Evolutionary conservation across 2,113 vertebrate genomes (phyloP), one percentile per base, ranked within the genome.

Genomic region (Polypterus bichir): DNA sequence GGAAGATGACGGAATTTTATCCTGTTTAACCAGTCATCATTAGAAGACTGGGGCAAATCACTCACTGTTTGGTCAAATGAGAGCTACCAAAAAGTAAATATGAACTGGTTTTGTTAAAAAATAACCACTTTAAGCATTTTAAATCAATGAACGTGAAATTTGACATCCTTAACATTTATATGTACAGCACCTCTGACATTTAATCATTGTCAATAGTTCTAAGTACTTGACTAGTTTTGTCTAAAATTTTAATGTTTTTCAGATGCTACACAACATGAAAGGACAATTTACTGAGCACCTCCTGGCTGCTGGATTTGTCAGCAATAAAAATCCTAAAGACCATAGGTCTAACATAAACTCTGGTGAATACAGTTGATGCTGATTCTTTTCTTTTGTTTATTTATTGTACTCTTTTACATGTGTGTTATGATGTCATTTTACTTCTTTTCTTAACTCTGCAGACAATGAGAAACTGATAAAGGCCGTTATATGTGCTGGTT

Each of bases 241-340:
- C 27, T 27, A 27, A 27, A 27, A 27, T 27, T 27, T 27, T 27
- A 27, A 27, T 27, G 27, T 27, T 65, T 46, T 59, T 27, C 66
- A 98, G 95, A 99, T 99, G 96, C 79, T 99, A 70, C 87, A 92
- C 68, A 95, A 92, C 73, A 99, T 99, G 95, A 99, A 99, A 74
- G 89, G 86, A 2, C 94, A 99, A 76, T 99, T 99, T 88, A 83
- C 93, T 2, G 95, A 98, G 68, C 93, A 99, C 71, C 89, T 99
- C 46, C 85, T 93, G 68, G 80, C 81, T 51, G 78, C 89, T 65
- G 96, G 95, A 1, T 99, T 99, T 79, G 90, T 98, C 64, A 88
- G 77, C 69, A 95, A 91, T 73, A 90, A 77, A 65, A 82, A 86
- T 68, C 92, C 93, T 46, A 91, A 86, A 80, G 91, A 97, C 71